Evolutionary conservation across 2,113 vertebrate species (phyloP).

Genomic region (Pelecanoides urinatrix): DNA sequence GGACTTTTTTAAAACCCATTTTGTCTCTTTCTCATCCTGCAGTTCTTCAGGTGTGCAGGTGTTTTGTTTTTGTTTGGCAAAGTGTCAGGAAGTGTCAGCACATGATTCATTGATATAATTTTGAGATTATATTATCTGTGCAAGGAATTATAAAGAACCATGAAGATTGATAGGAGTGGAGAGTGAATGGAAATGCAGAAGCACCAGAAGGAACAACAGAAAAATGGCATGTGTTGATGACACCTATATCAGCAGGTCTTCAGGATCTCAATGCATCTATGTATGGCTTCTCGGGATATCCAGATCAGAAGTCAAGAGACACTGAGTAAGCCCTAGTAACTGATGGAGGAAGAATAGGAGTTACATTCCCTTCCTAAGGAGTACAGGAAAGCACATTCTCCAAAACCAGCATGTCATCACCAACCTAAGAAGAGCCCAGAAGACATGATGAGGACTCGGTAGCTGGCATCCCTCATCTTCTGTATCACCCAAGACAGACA

Average conservation of each 20-base stretch:
- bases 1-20: not conserved
- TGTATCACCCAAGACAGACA: not conserved
- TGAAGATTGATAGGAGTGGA: not conserved
- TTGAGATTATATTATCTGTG: constrained; percentile 26
- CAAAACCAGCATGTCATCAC: not conserved
- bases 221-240: not conserved
- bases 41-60: not conserved
- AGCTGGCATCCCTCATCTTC: not conserved
- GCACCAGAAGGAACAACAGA: not conserved
- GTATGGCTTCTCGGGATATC: not conserved
- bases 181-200: not conserved
- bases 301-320: not conserved
- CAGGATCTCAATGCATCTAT: not conserved
- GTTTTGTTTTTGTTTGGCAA: constrained; percentile 30
- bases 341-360: not conserved
- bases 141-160: not conserved
- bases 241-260: not conserved
- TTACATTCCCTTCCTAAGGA: not conserved
- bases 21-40: not conserved
- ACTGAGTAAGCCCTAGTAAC: not conserved
- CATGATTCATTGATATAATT: constrained; percentile 14
- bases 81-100: constrained; percentile 19
- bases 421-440: not conserved
- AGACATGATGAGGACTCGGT: not conserved
- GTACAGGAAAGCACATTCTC: not conserved